Percentiles rank a stretch among this genome's conserved stretches.
Conservation (phyloP, 2,797 vertebrate species). For the Antrozous pallidus region DNA sequence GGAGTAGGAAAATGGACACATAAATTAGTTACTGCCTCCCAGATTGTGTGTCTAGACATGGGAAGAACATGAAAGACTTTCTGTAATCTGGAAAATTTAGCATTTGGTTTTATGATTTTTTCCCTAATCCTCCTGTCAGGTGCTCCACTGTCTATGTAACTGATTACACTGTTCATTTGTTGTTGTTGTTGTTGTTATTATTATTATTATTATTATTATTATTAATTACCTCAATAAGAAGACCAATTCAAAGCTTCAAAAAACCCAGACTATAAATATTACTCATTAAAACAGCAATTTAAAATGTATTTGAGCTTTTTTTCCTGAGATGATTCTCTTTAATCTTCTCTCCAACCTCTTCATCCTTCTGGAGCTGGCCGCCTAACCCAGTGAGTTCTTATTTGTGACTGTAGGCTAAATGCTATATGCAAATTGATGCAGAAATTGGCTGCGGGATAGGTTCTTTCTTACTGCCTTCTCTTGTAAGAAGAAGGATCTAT, state of each 20-base stretch:
- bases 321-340: not conserved
- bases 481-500: not conserved
- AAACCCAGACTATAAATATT: not conserved
- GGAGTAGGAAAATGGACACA: not conserved
- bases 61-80: not conserved
- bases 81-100: not conserved
- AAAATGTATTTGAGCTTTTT: not conserved
- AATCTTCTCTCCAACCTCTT: not conserved
- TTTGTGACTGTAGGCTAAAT: not conserved
- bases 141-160: not conserved
- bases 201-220: not conserved
- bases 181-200: not conserved
- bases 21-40: not conserved
- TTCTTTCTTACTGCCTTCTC: not conserved
- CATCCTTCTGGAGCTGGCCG: not conserved
- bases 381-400: not conserved
- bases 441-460: not conserved
- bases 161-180: not conserved
- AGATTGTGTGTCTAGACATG: not conserved
- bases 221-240: not conserved
- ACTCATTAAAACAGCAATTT: not conserved
- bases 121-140: not conserved
- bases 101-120: not conserved
- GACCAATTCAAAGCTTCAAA: not conserved
- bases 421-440: not conserved